These are phyloP conservation scores for Acanthosepion pharaonis DNA, from an alignment of 2,888 invertebrate genomes.

Conservation along the genomic window DNA sequence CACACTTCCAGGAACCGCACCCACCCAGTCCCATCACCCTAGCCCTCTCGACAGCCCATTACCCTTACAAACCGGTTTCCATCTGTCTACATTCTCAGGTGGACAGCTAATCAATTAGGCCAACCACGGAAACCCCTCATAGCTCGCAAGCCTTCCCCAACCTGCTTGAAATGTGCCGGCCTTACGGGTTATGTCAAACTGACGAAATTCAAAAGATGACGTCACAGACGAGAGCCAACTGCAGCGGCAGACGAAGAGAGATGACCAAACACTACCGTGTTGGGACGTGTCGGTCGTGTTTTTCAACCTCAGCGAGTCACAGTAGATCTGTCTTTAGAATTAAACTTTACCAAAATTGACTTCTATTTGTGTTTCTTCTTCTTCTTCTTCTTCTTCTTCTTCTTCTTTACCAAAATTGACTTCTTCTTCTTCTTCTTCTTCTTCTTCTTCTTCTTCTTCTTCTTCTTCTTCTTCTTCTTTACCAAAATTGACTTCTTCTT, in stretches of 20 bases:
- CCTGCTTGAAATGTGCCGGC: background rate
- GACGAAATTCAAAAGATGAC: background rate
- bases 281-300: too few relatives aligned
- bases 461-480: too few relatives aligned
- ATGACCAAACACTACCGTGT: background rate
- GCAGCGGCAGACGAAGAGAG: background rate
- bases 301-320: background rate
- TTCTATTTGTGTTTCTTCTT: too few relatives aligned
- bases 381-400: too few relatives aligned
- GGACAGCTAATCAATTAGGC: constrained; percentile 22
- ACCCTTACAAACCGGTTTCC: constrained; percentile 9
- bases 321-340: too few relatives aligned
- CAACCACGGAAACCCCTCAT: background rate
- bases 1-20: background rate
- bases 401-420: too few relatives aligned
- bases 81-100: constrained; percentile 23
- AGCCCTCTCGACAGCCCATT: background rate
- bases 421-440: too few relatives aligned
- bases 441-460: too few relatives aligned
- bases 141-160: background rate
- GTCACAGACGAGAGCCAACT: background rate
- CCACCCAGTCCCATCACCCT: background rate
- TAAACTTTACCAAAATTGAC: too few relatives aligned
- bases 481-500: too few relatives aligned
- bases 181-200: background rate